Percentiles rank a stretch among this genome's conserved stretches.
These are phyloP conservation scores for Erebia palarica DNA, from an alignment of 2,888 invertebrate genomes.

Conservation along the genomic window DNA sequence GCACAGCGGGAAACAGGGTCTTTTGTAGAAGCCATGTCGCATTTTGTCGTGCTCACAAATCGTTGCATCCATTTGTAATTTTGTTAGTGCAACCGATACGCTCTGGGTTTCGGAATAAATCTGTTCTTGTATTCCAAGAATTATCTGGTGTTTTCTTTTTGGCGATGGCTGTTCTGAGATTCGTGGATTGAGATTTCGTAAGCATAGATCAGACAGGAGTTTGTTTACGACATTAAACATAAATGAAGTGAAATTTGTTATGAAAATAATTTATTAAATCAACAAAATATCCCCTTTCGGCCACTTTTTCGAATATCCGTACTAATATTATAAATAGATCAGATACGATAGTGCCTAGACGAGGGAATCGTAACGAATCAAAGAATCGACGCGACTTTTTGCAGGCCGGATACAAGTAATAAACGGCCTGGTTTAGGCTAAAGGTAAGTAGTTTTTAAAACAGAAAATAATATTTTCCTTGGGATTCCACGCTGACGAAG, in stretches of 20 bases:
- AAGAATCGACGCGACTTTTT: no score
- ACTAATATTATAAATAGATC: neutral
- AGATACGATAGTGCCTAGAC: no score
- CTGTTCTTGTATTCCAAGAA: constrained; percentile 22
- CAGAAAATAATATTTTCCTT: no score
- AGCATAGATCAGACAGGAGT: constrained; percentile 6
- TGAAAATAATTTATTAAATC: neutral
- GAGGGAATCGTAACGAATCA: no score
- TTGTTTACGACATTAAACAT: neutral
- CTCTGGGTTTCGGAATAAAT: constrained; percentile 9
- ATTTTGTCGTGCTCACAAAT: constrained; percentile 41
- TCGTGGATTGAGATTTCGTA: constrained; percentile 10
- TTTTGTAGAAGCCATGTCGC: constrained; percentile 43
- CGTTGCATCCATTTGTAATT: constrained; percentile 45
- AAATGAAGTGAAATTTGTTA: neutral
- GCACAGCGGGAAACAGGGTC: constrained; percentile 42
- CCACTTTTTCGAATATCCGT: neutral
- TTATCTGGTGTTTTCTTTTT: constrained; percentile 13
- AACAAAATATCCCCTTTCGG: neutral
- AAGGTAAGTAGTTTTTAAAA: no score
- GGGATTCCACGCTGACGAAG: no score
- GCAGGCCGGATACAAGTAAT: no score
- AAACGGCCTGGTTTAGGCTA: no score
- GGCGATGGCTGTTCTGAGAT: constrained; percentile 5
- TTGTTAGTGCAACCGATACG: constrained; percentile 40